Evolutionary conservation across 2,888 invertebrate genomes (phyloP), one percentile per base, ranked within the genome.

Genomic region (Drosophila histrio): DNA sequence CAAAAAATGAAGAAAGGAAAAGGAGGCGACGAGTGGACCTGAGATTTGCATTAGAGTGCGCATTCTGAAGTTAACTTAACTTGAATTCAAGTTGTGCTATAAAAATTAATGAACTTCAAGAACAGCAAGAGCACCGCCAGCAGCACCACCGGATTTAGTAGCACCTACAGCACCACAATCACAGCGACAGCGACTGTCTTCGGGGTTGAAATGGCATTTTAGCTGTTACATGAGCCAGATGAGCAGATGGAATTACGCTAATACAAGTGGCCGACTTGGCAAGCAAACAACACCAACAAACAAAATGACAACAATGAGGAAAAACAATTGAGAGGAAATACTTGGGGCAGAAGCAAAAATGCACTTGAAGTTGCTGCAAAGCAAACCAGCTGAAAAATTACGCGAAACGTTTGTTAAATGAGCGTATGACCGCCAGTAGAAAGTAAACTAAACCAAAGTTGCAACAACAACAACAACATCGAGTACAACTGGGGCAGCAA

Each of bases 21-120:
- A 60, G 46, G 34, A 59, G 21, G 17, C 52, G 36, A 11, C 17
- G 62, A 56, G 24, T 19, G 19, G 58, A 79, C 54, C 72, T 72
- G 68, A 63, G 80, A 70, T 75, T 72, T 75, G 75, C 75, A 75
- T 70, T 71, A 21, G 57, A 47, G 36, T 63, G 50, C 61, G 61
- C 34, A 52, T 53, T 68, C 44, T 34, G 34, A 57, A 59, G 54
- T 59, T 47, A 39, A 56, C 71, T 59, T 56, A 50, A 61, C 81
- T 81, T 53, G 52, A 53, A 62, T 64, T 79, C 72, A 77, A 77
- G 52, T 83, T 73, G 60, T 36, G 63, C 62, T 60, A 80, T 80
- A 56, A 86, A 80, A 83, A 77, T 86, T 80, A 80, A 86, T 83
- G 87, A 80, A 77, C 87, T 86, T 72, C 79, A 69, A 61, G 57